A percentile compares a stretch with the other conserved stretches of the same genome.
phyloP scores from a whole-genome alignment of 2,888 invertebrate species.

The Deroplatys truncata region DNA sequence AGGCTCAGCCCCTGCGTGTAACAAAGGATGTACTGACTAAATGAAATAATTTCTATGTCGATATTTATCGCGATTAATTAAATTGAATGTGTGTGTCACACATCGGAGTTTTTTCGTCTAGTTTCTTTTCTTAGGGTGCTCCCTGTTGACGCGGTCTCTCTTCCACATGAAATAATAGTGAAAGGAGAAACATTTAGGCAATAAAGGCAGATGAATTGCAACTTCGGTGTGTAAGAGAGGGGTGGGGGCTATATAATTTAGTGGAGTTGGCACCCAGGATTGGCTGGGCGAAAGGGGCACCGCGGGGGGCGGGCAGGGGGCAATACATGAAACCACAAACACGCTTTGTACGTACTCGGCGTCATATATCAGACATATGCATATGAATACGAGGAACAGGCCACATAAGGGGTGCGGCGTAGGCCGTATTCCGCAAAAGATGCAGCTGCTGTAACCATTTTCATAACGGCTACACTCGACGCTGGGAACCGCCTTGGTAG shows the following conservation, averaged over 20 bases:
- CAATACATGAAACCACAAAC: background rate
- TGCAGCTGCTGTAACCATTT: background rate
- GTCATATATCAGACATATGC: background rate
- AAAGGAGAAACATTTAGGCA: background rate
- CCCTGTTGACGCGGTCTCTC: background rate
- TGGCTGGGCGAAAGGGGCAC: background rate
- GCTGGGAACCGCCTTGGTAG: background rate
- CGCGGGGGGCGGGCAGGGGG: background rate
- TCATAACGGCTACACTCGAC: background rate
- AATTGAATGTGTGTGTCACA: no score
- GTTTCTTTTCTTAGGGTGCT: background rate
- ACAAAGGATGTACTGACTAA: no score
- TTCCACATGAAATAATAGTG: background rate
- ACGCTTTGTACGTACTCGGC: background rate
- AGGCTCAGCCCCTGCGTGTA: no score
- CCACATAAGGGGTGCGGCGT: background rate
- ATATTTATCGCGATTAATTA: no score
- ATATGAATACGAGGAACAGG: background rate
- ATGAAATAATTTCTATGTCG: no score
- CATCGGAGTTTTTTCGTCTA: no score
- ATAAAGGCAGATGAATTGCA: background rate
- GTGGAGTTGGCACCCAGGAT: background rate
- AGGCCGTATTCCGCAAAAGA: background rate
- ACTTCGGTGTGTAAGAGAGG: background rate
- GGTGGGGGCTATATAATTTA: background rate